Evolutionary conservation across 1,140 invertebrate genomes (phyloP), one percentile per base, ranked within the genome.

Genomic region (Myzus persicae): DNA sequence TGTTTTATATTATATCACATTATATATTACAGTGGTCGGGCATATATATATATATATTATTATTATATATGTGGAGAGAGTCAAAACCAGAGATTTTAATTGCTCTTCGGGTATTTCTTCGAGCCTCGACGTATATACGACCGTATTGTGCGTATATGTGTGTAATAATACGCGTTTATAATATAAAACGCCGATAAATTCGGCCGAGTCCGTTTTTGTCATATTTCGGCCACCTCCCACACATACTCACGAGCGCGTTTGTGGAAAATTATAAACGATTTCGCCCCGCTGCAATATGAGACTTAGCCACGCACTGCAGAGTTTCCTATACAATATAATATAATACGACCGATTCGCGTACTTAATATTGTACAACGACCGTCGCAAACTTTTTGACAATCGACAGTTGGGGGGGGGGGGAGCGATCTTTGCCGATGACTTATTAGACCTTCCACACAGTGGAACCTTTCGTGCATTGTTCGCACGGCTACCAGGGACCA

Each of bases 81-180:
- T 90, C 89, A 90, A 90, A 90, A 90, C 26, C 89, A 90, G 89
- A 90, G 54, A 90, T 90, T 90, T 90, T 90, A 90, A 90, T 90
- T 90, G 89, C 89, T 42, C 89, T 67, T 67, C 40, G 89, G 89
- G 38, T 88, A 84, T 88, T 90, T 90, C 89, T 90, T 90, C n/a
- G 54, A 42, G 59, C 26, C 51, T 18, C 36, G 46, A 54, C 31
- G 31, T 22, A 36, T 44, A 85, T 48, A 24, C 20, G 38, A 20
- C n/a, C 26, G 22, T 46, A 90, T 46, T 59, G 87, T 89, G 87
- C 36, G n/a, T 36, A 24, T 26, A n/a, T 54, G 9, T n/a, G 36
- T 89, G 48, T 40, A 31, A 51, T 88, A 51, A 24, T 87, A 46
- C 42, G 85, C 44, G 44, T 31, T 76, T 44, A 84, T 85, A 38